phyloP scores from a whole-genome alignment of 2,888 invertebrate genomes.

The Dryocosmus kuriphilus region DNA sequence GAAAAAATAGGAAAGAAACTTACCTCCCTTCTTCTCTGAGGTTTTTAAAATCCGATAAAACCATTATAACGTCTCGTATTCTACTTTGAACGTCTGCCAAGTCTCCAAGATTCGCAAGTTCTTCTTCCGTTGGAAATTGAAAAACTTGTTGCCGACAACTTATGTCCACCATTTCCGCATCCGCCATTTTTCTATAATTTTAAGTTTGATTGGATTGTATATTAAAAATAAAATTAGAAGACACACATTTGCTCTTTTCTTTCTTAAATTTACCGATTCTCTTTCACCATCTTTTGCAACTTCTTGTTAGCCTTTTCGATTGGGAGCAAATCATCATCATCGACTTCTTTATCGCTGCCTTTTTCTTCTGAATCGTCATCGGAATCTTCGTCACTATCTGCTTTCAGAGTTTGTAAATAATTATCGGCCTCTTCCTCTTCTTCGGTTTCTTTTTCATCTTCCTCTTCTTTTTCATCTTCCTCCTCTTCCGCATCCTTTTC shows the following conservation, averaged over 20 bases:
- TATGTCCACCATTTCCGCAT: constrained; percentile 90
- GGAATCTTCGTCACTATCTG: constrained; percentile 70
- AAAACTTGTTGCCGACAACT: constrained; percentile 88
- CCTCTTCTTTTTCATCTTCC: constrained; percentile 45
- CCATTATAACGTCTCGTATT: constrained; percentile 90
- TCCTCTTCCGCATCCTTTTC: constrained; percentile 71
- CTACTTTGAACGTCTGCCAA: constrained; percentile 92
- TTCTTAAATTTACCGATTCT: constrained; percentile 79
- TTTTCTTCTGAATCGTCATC: constrained; percentile 68
- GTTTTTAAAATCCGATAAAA: constrained; percentile 88
- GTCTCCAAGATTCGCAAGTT: constrained; percentile 85
- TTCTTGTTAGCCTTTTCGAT: constrained; percentile 91
- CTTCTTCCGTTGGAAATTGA: constrained; percentile 88
- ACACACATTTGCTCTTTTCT: background rate
- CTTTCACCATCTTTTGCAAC: constrained; percentile 85
- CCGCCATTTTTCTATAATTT: constrained; percentile 82
- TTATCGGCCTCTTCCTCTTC: constrained; percentile 74
- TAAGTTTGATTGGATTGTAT: background rate
- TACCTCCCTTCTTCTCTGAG: constrained; percentile 81
- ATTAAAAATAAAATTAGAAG: constrained; percentile 25
- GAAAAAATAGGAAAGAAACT: constrained; percentile 52
- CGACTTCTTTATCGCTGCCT: constrained; percentile 78
- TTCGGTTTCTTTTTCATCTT: constrained; percentile 72
- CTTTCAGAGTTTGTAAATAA: constrained; percentile 64
- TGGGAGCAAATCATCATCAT: constrained; percentile 86